phyloP scores from a whole-genome alignment of 2,888 invertebrate species.

The Iselma pallidipennis region DNA sequence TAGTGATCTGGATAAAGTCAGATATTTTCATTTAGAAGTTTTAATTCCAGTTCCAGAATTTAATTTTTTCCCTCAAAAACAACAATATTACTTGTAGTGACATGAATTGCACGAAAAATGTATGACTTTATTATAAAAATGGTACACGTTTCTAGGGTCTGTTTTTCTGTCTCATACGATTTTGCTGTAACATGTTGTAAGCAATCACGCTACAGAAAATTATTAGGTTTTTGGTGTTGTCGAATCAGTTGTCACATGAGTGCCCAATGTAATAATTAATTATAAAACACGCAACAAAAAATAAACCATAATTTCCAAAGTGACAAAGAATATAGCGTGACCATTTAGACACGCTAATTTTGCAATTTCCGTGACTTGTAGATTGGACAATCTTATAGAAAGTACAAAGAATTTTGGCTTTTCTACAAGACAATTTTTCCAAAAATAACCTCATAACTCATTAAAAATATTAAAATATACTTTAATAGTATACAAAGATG shows the following conservation, averaged over 20 bases:
- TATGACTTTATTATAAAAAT: neutral
- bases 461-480: no score
- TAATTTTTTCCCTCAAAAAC: no score
- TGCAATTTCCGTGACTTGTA: constrained; percentile 12
- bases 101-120: neutral
- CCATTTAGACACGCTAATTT: constrained; percentile 11
- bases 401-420: no score
- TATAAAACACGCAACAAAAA: neutral
- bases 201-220: neutral
- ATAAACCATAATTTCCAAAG: neutral
- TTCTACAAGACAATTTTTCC: no score
- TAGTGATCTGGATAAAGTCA: neutral
- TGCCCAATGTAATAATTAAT: neutral
- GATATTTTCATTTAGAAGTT: neutral
- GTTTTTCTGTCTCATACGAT: neutral
- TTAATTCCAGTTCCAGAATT: neutral
- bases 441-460: no score
- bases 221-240: neutral
- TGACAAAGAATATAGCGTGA: constrained; percentile 10
- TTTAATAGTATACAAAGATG: no score
- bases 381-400: no score
- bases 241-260: neutral
- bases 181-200: neutral
- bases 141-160: neutral
- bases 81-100: neutral